phyloP scores from a whole-genome alignment of 2,797 vertebrate genomes.

The Chelidonichthys spinosus region DNA sequence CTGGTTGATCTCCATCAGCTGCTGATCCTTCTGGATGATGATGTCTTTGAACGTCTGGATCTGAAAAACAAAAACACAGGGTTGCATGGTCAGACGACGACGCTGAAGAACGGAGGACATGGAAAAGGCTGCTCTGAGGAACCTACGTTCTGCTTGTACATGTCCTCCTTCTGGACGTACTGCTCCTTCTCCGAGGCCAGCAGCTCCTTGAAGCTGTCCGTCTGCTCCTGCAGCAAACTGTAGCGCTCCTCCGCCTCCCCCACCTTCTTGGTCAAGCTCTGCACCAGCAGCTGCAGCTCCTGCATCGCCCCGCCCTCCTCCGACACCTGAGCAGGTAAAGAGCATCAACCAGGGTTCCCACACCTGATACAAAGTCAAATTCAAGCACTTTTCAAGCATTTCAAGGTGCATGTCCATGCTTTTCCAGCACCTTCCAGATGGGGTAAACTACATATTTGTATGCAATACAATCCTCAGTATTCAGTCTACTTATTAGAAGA shows the following conservation, averaged over 20 bases:
- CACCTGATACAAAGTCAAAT: no score
- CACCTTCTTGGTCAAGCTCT: constrained; percentile 90
- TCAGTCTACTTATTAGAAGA: no score
- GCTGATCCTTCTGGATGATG: constrained; percentile 88
- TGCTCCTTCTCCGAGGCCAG: constrained; percentile 84
- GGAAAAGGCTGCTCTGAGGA: not conserved
- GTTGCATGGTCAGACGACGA: not conserved
- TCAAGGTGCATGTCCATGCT: no score
- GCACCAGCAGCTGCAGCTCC: constrained; percentile 87
- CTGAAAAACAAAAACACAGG: constrained; percentile 70
- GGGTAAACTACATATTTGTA: no score
- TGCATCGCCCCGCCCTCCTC: constrained; percentile 74
- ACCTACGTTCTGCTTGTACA: constrained; percentile 88
- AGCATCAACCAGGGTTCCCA: no score
- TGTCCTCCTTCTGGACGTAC: constrained; percentile 88
- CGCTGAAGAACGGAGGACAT: not conserved
- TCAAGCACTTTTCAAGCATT: no score
- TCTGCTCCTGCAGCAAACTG: constrained; percentile 89
- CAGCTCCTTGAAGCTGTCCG: constrained; percentile 82
- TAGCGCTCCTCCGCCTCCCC: constrained; percentile 90
- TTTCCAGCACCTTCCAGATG: no score
- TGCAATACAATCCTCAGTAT: no score
- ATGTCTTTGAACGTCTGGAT: constrained; percentile 89
- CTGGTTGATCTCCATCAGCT: constrained; percentile 83
- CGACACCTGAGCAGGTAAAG: constrained; percentile 47